Evolutionary conservation across 2,888 invertebrate species (phyloP).

Genomic region (Spilarctia lutea): DNA sequence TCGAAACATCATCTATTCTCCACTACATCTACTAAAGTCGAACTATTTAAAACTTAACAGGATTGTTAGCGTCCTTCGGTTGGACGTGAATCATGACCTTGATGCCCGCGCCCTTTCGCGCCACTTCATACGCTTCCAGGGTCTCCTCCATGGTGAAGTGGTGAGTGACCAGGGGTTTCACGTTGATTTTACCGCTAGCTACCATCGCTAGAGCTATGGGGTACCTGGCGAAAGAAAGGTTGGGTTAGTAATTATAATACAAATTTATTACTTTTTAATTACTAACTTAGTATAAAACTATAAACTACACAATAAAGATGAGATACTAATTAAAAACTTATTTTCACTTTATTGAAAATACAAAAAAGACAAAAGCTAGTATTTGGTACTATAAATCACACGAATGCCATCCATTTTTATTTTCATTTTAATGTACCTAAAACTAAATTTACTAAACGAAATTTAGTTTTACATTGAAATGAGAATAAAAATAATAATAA

Average conservation of each 20-base stretch:
- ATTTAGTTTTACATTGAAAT: too few relatives aligned
- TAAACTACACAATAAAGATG: too few relatives aligned
- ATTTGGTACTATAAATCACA: too few relatives aligned
- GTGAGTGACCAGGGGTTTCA: constrained; percentile 94
- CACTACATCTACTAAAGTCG: neutral
- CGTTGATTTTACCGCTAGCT: constrained; percentile 91
- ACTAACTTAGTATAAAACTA: too few relatives aligned
- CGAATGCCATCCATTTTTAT: too few relatives aligned
- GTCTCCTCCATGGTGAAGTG: constrained; percentile 92
- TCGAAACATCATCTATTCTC: neutral
- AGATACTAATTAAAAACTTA: too few relatives aligned
- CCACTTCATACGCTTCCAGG: constrained; percentile 93
- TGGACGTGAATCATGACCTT: constrained; percentile 95
- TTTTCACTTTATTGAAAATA: too few relatives aligned
- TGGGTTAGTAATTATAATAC: neutral
- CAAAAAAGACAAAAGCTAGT: too few relatives aligned
- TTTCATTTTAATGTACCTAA: too few relatives aligned
- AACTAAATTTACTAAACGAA: too few relatives aligned
- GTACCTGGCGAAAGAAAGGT: constrained; percentile 86
- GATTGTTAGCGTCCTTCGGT: constrained; percentile 84
- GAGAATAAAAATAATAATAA: too few relatives aligned
- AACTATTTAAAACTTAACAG: constrained; percentile 58
- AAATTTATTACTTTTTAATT: too few relatives aligned
- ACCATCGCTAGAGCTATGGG: constrained; percentile 92
- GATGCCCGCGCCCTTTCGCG: constrained; percentile 91